These are phyloP conservation scores for Pedicia rivosa DNA, from an alignment of 2,888 invertebrate genomes.

Conservation along the genomic window DNA sequence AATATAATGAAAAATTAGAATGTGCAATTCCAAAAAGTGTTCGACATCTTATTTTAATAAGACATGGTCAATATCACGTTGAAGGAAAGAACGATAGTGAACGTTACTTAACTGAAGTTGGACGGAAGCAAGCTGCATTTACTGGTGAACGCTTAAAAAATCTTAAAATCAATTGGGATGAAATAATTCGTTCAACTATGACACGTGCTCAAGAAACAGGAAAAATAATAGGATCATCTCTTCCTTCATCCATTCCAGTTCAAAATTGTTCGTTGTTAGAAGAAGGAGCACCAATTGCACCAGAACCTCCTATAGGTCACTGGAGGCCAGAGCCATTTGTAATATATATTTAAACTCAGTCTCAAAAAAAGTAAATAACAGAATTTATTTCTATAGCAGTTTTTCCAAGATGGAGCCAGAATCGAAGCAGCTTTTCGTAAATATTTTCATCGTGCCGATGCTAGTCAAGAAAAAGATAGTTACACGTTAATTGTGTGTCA, in stretches of 20 bases:
- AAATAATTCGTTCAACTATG: slow-evolving; percentile 81
- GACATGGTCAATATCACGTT: slow-evolving; percentile 89
- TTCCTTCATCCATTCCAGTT: slow-evolving; percentile 26
- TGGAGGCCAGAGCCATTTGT: slow-evolving; percentile 77
- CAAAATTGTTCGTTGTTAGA: slow-evolving; percentile 56
- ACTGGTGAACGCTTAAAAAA: slow-evolving; percentile 71
- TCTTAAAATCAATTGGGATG: slow-evolving; percentile 62
- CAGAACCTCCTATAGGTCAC: slow-evolving; percentile 76
- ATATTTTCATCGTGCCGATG: slow-evolving; percentile 80
- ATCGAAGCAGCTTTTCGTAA: slow-evolving; percentile 93
- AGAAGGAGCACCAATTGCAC: slow-evolving; percentile 90
- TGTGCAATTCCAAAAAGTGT: slow-evolving; percentile 36
- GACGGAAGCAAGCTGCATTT: slow-evolving; percentile 65
- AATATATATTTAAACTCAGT: too few relatives aligned
- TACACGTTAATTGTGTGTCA: slow-evolving; percentile 92
- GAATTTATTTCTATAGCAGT: slow-evolving; percentile 51
- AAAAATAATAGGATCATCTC: slow-evolving; percentile 54
- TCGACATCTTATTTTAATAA: slow-evolving; percentile 74
- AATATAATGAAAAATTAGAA: slow-evolving; percentile 47
- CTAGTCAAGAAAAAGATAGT: slow-evolving; percentile 61
- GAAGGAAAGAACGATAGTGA: slow-evolving; percentile 55
- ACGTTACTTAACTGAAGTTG: slow-evolving; percentile 62
- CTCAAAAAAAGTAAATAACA: too few relatives aligned
- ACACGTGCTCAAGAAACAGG: slow-evolving; percentile 86
- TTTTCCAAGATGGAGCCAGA: slow-evolving; percentile 79